Evolutionary conservation across 2,888 invertebrate genomes (phyloP), one percentile per base, ranked within the genome.

Genomic region (Seladonia tumulorum): DNA sequence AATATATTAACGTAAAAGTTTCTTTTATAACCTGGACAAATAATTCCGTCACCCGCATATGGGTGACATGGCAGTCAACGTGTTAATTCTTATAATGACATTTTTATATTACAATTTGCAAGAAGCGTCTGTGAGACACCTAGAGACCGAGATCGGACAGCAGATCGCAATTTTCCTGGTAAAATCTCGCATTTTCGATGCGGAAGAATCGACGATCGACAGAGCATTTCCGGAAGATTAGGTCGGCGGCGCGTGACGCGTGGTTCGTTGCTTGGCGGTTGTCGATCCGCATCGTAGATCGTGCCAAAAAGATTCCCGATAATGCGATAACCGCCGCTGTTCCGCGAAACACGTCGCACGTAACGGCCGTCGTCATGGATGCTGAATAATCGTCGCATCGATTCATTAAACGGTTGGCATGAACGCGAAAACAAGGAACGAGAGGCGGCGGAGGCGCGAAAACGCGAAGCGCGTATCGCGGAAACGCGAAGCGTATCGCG

Each of bases 341-440:
- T 68, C 66, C 16, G 63, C 29, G 29, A 63, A 63, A 63, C 47
- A 49, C 29, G 22, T 57, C 16, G 39, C 16, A 16, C 10, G 7
- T 35, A 53, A 49, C 71, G 60, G 60, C 71, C 60, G 47, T n/a
- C 22, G 18, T 63, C 25, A 45, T 76, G 49, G 60, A n/a, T 47
- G 60, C 60, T 60, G 60, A 79, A 45, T 79, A 75, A 81, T 66
- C 47, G 35, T 25, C 66, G 72, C 39, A 42, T 82, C 78, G 82
- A 78, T 78, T 75, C 63, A 29, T 42, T 70, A n/a, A 68, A n/a
- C 45, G 57, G 25, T 5, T 25, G 53, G 35, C 42, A 22, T 16
- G 70, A 70, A 76, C 49, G 60, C 2, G 7, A n/a, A 42, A 25
- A 47, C 57, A 29, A n/a, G 57, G 12, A 57, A n/a, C 29, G 68